Evolutionary conservation across 1,140 invertebrate genomes (phyloP), one percentile per base, ranked within the genome.

Genomic region (Lethocerus indicus): DNA sequence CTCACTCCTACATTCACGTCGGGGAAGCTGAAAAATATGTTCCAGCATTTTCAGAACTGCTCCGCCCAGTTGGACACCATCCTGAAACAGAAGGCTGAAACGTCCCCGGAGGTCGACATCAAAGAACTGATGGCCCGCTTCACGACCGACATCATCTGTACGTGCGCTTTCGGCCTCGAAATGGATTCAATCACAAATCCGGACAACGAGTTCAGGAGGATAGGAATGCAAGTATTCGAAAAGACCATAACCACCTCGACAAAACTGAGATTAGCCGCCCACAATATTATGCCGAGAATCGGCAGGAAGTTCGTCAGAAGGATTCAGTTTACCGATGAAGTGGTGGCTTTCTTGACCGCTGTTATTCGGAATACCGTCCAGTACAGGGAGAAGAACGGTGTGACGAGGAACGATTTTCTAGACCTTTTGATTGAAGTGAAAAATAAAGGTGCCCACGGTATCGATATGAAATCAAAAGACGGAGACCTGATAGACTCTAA

Each of bases 121-220:
- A 70, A 71, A 12, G 71, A 79, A 14, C 54, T 76, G 1, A 68
- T 73, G 36, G 70, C 70, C 1, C 67, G 71, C 32, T 79, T 71
- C 53, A 71, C 74, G 0, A 76, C 75, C 32, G 77, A 80, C 59
- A 68, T 76, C 0, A 75, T 79, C 16, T 74, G 71, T 0, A 72
- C 64, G 18, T 71, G 74, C 29, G 75, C 72, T 9, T 78, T 78
- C 56, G 78, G 77, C 0, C 64, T 79, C 2, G 67, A 77, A 20
- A 71, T 71, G 51, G 70, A 74, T 42, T 68, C 73, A 7, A 64
- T 76, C 13, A 60, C 64, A 45, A 64, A 73, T 57, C 60, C 68
- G 0, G 58, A 73, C 23, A 29, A 37, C 3, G 48, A 49, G 24
- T 49, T 49, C 23, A 41, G 48, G 18, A 42, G 29, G 21, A 37